Base-by-base conservation (phyloP, 2,797 vertebrate species). In the Lepus townsendii region DNA sequence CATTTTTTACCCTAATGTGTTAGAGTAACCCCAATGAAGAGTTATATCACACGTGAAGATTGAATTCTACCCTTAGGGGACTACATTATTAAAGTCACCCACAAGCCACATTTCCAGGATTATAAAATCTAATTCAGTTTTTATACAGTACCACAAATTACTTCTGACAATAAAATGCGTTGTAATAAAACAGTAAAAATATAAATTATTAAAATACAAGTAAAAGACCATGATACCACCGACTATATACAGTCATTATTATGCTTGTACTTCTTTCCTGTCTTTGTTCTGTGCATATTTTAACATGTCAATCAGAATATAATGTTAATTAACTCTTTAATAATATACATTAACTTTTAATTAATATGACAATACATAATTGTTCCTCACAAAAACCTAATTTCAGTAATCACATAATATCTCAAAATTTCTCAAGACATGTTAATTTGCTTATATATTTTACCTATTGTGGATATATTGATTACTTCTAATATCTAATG, bases 231-330 rank as follows among this genome's bases (percentile, higher is more conserved):
- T 60, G 9, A 60, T 75, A 17, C 14, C 26, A 88, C 3, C 11
- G 78, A 63, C 9, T 89, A 69, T 22, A 79, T 27, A 42, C 20
- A 85, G 69, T 50, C 2, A 27, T 63, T 65, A 83, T 57, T 80
- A 77, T 85, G 72, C 92, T 92, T 47, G 12, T 0, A 26, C 32
- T 87, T 95, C 7, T 19, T 80, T 20, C 22, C n/a, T 82, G 13
- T 66, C 16, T 79, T 90, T 83, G n/a, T 88, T 65, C 83, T 63
- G 13, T n/a, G 2, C 6, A 71, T 93, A 82, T 80, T 93, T 93
- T 71, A 80, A 62, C 5, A 35, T 87, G 4, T 62, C 92, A 54
- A 78, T 69, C 22, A 83, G n/a, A 78, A 4, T 50, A n/a, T 75
- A 72, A 1, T 57, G 8, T 65, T 32, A 93, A 52, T 20, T 82